A percentile compares a stretch with the other conserved stretches of the same genome.
phyloP scores from a whole-genome alignment of 2,113 vertebrate genomes.

The Ondatra zibethicus region DNA sequence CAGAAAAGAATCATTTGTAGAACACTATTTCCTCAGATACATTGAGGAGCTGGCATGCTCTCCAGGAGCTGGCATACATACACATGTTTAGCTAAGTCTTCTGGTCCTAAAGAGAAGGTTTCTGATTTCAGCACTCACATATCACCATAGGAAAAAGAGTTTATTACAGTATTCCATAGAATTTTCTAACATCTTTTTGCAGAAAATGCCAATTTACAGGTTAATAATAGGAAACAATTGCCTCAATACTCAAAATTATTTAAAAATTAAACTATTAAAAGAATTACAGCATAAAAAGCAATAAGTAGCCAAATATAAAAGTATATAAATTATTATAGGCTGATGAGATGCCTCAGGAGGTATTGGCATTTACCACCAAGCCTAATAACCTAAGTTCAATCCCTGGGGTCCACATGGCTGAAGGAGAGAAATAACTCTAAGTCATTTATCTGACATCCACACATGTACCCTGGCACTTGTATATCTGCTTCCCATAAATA shows the following conservation, averaged over 20 bases:
- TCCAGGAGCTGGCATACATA: background rate
- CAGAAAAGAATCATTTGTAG: background rate
- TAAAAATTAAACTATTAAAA: slow-evolving; percentile 39
- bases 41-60: background rate
- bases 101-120: slow-evolving; percentile 6
- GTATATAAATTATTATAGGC: background rate
- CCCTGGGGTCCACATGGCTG: no score
- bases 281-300: background rate
- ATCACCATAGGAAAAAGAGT: background rate
- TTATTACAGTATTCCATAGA: background rate
- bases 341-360: background rate
- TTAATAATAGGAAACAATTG: slow-evolving; percentile 6
- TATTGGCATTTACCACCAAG: background rate
- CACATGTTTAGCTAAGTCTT: background rate
- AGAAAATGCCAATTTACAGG: background rate
- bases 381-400: background rate
- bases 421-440: background rate
- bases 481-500: background rate
- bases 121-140: background rate
- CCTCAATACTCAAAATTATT: background rate
- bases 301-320: background rate
- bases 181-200: background rate
- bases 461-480: no score
- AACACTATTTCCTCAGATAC: background rate
- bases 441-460: background rate